Base-by-base conservation (phyloP, 2,888 invertebrate species). In the Taenaris catops region DNA sequence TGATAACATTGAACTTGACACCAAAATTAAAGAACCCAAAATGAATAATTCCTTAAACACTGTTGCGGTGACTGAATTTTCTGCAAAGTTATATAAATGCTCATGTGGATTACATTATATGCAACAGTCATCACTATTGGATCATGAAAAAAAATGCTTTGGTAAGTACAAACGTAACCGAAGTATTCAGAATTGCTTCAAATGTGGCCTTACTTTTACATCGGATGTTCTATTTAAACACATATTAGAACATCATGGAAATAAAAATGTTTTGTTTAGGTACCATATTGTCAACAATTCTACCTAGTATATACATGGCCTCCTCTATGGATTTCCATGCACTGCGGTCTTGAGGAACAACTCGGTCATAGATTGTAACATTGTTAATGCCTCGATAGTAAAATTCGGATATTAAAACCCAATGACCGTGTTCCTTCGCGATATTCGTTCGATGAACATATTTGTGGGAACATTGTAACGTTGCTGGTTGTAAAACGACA, bases 41-140 rank as follows among this genome's bases (percentile, higher is more conserved):
- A 25, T 12, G 34, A 17, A 11, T 7, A 34, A 36, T 26, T 6
- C 4, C 7, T 28, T 3, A 2, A 7, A 16, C 5, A 8, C 17
- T 12, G 8, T 4, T 21, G 31, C 1, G n/a, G 9, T 34, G 2
- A 20, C 8, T 12, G 7, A 14, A 8, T 4, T 14, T 1, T 21
- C 16, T 16, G 56, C 48, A 7, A 58, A 46, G 37, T 43, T 79
- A 35, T 78, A 66, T 47, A 73, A 66, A 55, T 80, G 78, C 48
- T 28, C 34, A 2, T 80, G 78, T 53, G 75, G 67, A 2, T 54
- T 78, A 33, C 63, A 75, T 52, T 79, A 67, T 50, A 38, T 73
- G 28, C 58, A 66, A 16, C 47, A 58, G 44, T 8, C 24, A n/a
- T 59, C 55, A 44, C 54, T 60, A 25, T 40, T 40, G 2, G 53